A percentile compares a stretch with the other conserved stretches of the same genome.
phyloP scores from a whole-genome alignment of 2,113 vertebrate species.

The Toxostoma redivivum region DNA sequence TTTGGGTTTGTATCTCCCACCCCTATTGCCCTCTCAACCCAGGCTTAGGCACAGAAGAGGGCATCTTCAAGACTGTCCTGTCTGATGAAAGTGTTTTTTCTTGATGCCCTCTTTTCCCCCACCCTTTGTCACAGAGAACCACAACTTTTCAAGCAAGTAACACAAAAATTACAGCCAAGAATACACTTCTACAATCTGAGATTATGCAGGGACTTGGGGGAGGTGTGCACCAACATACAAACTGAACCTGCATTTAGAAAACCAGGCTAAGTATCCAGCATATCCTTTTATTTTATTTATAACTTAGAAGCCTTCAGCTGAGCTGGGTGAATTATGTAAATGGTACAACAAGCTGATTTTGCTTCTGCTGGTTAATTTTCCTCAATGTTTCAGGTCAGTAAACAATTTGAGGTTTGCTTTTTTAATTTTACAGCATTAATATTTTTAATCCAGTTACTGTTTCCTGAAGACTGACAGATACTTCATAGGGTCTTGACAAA shows the following conservation, averaged over 20 bases:
- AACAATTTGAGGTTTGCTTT: not conserved
- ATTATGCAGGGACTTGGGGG: not conserved
- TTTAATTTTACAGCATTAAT: not conserved
- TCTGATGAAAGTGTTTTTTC: not conserved
- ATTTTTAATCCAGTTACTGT: not conserved
- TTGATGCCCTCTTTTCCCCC: not conserved
- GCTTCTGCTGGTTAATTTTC: not conserved
- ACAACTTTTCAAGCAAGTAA: not conserved
- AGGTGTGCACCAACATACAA: not conserved
- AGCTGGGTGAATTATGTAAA: slow-evolving; percentile 6
- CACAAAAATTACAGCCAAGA: not conserved
- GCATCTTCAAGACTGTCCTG: not conserved
- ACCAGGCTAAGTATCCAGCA: not conserved
- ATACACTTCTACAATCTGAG: not conserved
- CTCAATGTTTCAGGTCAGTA: not conserved
- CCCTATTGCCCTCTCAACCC: not conserved
- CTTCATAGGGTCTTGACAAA: not conserved
- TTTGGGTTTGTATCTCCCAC: not conserved
- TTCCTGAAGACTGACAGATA: not conserved
- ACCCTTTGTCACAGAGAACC: not conserved
- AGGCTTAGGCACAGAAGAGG: not conserved
- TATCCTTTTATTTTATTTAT: slow-evolving; percentile 26
- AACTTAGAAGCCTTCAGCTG: not conserved
- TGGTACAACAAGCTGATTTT: not conserved
- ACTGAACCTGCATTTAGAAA: not conserved